Percentiles rank a stretch among this genome's conserved stretches.
phyloP scores from a whole-genome alignment of 2,113 vertebrate genomes.

The Ammodytes dubius region DNA sequence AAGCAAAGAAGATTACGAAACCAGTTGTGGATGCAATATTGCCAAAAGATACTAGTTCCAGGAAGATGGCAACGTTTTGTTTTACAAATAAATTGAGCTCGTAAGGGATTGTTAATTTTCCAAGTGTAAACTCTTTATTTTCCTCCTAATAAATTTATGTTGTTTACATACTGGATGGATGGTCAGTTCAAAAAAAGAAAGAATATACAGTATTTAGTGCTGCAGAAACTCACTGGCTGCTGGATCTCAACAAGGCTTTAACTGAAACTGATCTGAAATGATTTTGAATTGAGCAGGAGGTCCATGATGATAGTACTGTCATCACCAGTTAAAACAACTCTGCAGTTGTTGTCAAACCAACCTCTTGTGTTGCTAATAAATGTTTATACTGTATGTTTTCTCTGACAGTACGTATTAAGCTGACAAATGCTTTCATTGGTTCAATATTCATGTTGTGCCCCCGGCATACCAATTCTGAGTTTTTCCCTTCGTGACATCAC shows the following conservation, averaged over 20 bases:
- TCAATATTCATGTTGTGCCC: slow-evolving; percentile 38
- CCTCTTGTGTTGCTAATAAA: not conserved
- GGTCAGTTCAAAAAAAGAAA: too few relatives aligned
- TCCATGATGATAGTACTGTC: not conserved
- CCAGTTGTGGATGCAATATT: not conserved
- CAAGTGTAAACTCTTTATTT: not conserved
- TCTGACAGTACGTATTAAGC: slow-evolving; percentile 16
- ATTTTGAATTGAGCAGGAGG: not conserved
- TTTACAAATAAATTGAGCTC: not conserved
- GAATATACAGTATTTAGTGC: not conserved
- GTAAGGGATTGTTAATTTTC: slow-evolving; percentile 1
- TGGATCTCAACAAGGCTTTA: not conserved
- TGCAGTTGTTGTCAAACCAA: slow-evolving; percentile 10
- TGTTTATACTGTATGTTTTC: slow-evolving; percentile 17
- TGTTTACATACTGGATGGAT: not conserved
- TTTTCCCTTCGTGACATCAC: slow-evolving; percentile 69
- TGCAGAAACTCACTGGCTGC: not conserved
- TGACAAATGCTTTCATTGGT: slow-evolving; percentile 44
- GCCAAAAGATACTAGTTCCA: not conserved
- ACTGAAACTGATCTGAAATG: not conserved
- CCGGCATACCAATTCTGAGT: slow-evolving; percentile 39
- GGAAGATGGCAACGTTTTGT: not conserved
- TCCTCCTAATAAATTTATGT: not conserved
- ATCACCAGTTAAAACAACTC: not conserved
- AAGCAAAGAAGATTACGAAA: not conserved